These are phyloP conservation scores for Drosophila obscura DNA, from an alignment of 1,140 invertebrate species.

Conservation along the genomic window DNA sequence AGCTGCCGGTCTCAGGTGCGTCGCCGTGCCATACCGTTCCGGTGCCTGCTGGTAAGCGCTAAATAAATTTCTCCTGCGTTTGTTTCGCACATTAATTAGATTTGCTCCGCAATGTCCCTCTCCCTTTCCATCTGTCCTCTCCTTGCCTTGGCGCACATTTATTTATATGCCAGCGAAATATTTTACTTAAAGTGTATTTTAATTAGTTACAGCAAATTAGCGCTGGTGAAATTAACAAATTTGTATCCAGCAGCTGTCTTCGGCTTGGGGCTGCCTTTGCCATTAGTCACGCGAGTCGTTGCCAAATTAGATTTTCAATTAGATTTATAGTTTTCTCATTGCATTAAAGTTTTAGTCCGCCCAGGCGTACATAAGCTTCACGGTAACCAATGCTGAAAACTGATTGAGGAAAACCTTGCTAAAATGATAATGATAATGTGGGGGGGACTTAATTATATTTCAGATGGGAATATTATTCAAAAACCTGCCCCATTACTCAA, in stretches of 20 bases:
- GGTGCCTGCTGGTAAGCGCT: slow-evolving; percentile 7
- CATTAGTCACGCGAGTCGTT: slow-evolving; percentile 17
- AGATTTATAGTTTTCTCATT: slow-evolving; percentile 67
- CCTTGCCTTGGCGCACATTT: slow-evolving; percentile 30
- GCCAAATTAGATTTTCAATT: slow-evolving; percentile 73
- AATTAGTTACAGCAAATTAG: slow-evolving; percentile 74
- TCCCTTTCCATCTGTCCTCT: slow-evolving; percentile 1
- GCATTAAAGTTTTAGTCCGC: slow-evolving; percentile 25
- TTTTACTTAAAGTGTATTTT: slow-evolving; percentile 74
- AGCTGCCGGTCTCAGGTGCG: slow-evolving; percentile 16
- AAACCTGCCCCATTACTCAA: too few species aligned
- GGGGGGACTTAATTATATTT: slow-evolving; percentile 1
- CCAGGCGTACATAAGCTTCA: slow-evolving; percentile 21
- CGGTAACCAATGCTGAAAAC: background rate
- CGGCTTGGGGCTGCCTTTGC: background rate
- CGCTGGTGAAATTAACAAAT: slow-evolving; percentile 51
- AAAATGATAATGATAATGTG: background rate
- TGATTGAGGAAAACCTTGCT: background rate
- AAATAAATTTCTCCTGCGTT: slow-evolving; percentile 54
- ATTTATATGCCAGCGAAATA: slow-evolving; percentile 53
- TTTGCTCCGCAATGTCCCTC: slow-evolving; percentile 25
- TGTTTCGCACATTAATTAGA: slow-evolving; percentile 67
- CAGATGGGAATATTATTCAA: too few species aligned
- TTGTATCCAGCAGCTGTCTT: slow-evolving; percentile 33
- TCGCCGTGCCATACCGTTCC: slow-evolving; percentile 3